Conservation (phyloP, 2,888 invertebrate genomes). For the Euphydryas editha region DNA sequence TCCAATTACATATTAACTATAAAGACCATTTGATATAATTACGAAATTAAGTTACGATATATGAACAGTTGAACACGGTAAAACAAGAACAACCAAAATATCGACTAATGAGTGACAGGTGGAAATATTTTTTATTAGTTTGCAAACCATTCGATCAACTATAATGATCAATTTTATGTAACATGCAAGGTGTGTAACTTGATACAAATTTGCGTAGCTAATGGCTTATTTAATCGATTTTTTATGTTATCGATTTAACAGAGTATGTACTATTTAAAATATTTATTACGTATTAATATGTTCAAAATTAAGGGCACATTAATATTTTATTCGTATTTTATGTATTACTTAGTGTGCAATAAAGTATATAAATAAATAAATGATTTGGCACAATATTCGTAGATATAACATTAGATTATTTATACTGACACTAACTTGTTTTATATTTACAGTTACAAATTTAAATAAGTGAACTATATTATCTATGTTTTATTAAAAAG, state of each 20-base stretch:
- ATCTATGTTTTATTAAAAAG: too few species aligned
- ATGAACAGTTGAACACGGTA: background rate
- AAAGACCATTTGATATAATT: background rate
- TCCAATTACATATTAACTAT: background rate
- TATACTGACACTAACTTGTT: too few species aligned
- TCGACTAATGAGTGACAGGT: constrained; percentile 12
- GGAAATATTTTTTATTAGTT: constrained; percentile 8
- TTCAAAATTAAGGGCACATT: background rate
- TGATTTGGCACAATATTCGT: too few species aligned
- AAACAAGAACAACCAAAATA: background rate
- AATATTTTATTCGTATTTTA: too few species aligned
- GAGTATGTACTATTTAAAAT: background rate
- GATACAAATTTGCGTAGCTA: constrained; percentile 22
- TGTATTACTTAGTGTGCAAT: too few species aligned
- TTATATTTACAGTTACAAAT: too few species aligned
- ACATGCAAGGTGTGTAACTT: constrained; percentile 29
- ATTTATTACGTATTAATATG: constrained; percentile 8
- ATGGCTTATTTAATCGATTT: constrained; percentile 27
- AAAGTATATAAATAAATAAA: too few species aligned
- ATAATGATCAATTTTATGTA: background rate
- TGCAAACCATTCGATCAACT: constrained; percentile 3
- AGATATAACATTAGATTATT: too few species aligned
- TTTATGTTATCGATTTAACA: constrained; percentile 23
- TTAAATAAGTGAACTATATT: too few species aligned
- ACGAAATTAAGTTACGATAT: background rate